Conservation (phyloP, 1,140 invertebrate genomes). For the Muscidifurax raptorellus region DNA sequence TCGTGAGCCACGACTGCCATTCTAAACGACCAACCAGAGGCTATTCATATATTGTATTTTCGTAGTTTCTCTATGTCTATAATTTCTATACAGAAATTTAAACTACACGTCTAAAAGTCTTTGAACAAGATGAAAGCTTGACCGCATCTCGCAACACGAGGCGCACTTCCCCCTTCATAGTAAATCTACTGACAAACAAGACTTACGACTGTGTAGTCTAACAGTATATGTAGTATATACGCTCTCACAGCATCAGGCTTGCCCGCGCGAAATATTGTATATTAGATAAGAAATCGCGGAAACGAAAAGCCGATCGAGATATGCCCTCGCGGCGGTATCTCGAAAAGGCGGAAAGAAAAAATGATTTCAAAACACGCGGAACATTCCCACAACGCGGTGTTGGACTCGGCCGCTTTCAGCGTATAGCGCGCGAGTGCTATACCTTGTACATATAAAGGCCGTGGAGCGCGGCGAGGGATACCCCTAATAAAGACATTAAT, state of each 20-base stretch:
- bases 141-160: too few species aligned
- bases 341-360: conserved; percentile 15
- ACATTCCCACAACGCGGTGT: conserved; percentile 17
- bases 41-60: neutral
- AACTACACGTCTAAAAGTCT: neutral
- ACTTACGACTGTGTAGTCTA: neutral
- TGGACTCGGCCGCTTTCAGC: conserved; percentile 29
- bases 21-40: neutral
- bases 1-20: neutral
- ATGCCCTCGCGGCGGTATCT: neutral
- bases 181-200: neutral
- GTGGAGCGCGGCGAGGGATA: conserved; percentile 33
- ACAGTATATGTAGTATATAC: too few species aligned
- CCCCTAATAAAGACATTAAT: conserved; percentile 74
- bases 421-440: too few species aligned
- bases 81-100: neutral
- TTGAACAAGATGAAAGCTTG: too few species aligned
- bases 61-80: neutral
- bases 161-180: too few species aligned
- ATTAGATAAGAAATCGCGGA: conserved; percentile 34
- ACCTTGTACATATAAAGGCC: conserved; percentile 13
- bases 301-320: neutral
- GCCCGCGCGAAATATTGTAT: conserved; percentile 27
- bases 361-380: conserved; percentile 48
- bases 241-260: neutral